Evolutionary conservation across 2,888 invertebrate genomes (phyloP).

Genomic region (Cephus pygmeus): DNA sequence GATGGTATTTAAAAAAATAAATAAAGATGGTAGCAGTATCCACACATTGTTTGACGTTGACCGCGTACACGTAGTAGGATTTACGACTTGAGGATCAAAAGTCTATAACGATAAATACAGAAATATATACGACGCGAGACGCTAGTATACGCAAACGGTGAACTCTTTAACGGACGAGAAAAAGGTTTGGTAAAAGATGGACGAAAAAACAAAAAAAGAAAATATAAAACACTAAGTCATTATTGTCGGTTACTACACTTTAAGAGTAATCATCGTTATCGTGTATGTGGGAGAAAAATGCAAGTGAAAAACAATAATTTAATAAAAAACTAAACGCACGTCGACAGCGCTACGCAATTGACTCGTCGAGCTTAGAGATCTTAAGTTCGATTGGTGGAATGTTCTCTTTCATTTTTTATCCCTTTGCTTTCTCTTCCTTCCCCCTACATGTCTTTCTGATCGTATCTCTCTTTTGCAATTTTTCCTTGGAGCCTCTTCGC

Average conservation of each 20-base stretch:
- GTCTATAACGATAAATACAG: no score
- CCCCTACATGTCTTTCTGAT: neutral
- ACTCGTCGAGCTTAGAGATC: conserved; percentile 24
- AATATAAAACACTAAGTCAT: conserved; percentile 14
- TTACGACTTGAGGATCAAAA: no score
- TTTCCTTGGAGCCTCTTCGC: conserved; percentile 24
- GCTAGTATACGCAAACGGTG: neutral
- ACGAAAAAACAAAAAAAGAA: conserved; percentile 5
- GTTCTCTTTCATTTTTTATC: conserved; percentile 33
- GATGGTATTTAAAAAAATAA: no score
- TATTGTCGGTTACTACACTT: conserved; percentile 11
- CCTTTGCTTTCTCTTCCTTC: conserved; percentile 4
- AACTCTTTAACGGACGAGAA: conserved; percentile 8
- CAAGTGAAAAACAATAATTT: conserved; percentile 35
- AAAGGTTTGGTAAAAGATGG: conserved; percentile 2
- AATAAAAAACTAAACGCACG: conserved; percentile 41
- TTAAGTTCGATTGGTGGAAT: conserved; percentile 46
- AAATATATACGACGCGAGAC: neutral
- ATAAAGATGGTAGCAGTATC: no score
- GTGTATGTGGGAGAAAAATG: conserved; percentile 13
- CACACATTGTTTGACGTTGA: no score
- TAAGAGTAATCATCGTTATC: conserved; percentile 15
- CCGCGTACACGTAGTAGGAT: no score
- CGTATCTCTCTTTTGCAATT: conserved; percentile 25
- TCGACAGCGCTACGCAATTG: conserved; percentile 31